Evolutionary conservation across 2,888 invertebrate species (phyloP), one percentile per base, ranked within the genome.

Genomic region (Chloroclysta siterata): DNA sequence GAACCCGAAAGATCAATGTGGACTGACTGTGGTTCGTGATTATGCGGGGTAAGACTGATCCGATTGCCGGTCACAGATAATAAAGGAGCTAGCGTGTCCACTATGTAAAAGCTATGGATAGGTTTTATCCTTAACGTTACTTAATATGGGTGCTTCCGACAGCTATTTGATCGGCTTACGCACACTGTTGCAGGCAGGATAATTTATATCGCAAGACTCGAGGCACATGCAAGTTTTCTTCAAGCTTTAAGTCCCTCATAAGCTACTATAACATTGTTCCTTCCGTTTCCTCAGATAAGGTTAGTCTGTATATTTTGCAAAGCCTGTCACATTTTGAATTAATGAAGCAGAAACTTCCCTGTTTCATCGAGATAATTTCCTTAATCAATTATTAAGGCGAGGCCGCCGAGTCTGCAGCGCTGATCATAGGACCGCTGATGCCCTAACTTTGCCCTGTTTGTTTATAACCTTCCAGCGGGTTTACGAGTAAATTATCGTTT

Each of bases 391-490:
- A 65, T 65, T 57, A 65, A 61, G 60, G 60, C 65, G 54, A 54
- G 55, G 60, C 52, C 41, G 59, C 46, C 48, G 63, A 61, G 59
- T 42, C 48, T 53, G 65, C 48, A 42, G 42, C 46, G 47, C 53
- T 58, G 67, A 73, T 75, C 70, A 69, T 63, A 56, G 65, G 68
- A 61, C 63, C 66, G 70, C 65, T 69, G 73, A 68, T 60, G 65
- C 60, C 54, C 65, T 63, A 67, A 70, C 63, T 70, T 70, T 63
- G 39, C 57, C 63, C 53, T 61, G 47, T 60, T 68, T 64, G 53
- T 65, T 65, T 69, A 68, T 68, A 64, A 60, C 57, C 64, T 51
- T 65, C 65, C 53, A 44, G 54, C 52, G 64, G 63, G 61, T 72
- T 70, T 66, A 69, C 66, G 67, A 64, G 58, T 66, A 66, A 71